Conservation (phyloP, 2,797 vertebrate species). For the Remorina albescens region DNA sequence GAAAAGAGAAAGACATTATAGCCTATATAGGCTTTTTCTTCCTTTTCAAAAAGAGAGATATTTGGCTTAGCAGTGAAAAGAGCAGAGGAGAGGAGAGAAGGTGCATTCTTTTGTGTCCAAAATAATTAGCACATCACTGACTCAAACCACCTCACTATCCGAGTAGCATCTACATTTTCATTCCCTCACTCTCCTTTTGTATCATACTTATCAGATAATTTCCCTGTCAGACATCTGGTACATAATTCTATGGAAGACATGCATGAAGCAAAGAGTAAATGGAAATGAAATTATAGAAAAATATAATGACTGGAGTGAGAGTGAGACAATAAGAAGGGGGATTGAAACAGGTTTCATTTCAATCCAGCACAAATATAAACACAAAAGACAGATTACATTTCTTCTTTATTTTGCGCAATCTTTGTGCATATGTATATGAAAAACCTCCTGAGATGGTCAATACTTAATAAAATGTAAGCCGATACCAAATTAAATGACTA, state of each 20-base stretch:
- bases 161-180: constrained; percentile 55
- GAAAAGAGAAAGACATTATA: constrained; percentile 11
- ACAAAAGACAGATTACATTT: constrained; percentile 29
- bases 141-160: constrained; percentile 74
- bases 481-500: constrained; percentile 36
- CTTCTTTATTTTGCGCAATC: constrained; percentile 20
- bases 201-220: constrained; percentile 64
- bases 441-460: constrained; percentile 32
- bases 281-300: constrained; percentile 60
- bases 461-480: constrained; percentile 42
- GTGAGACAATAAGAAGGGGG: constrained; percentile 31
- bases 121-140: constrained; percentile 74
- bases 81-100: constrained; percentile 42
- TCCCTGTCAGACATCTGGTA: constrained; percentile 54
- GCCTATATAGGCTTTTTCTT: not conserved
- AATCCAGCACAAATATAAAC: constrained; percentile 48
- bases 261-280: constrained; percentile 67
- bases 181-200: constrained; percentile 28
- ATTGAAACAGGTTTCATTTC: constrained; percentile 39
- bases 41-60: constrained; percentile 6
- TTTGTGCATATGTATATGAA: not conserved
- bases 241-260: constrained; percentile 65
- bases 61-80: constrained; percentile 30
- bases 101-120: constrained; percentile 63
- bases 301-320: constrained; percentile 63